phyloP scores from a whole-genome alignment of 1,140 invertebrate genomes.

The Brachionus calyciflorus region DNA sequence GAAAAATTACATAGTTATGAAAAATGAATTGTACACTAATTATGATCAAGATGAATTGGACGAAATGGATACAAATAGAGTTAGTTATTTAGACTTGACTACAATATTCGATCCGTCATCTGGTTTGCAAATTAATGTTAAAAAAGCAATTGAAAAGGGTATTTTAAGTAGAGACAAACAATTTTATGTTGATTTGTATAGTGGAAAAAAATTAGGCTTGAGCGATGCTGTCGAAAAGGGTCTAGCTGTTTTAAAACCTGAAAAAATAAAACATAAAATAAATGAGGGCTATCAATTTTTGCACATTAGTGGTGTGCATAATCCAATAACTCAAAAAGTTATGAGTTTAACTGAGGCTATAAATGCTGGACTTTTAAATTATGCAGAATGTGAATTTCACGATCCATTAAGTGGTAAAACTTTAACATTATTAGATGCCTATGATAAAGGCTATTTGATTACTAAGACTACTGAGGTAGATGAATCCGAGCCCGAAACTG shows the following conservation, averaged over 20 bases:
- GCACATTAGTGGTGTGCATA: conserved; percentile 35
- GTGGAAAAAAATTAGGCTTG: conserved; percentile 65
- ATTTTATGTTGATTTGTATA: conserved; percentile 48
- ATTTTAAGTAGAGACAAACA: neutral
- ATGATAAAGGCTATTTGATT: conserved; percentile 45
- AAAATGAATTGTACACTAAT: conserved; percentile 23
- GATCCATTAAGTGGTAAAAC: conserved; percentile 57
- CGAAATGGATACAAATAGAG: neutral
- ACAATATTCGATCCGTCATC: conserved; percentile 30
- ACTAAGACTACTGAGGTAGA: neutral
- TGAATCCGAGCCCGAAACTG: neutral
- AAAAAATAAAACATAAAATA: conserved; percentile 55
- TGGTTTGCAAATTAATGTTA: neutral
- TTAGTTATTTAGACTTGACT: conserved; percentile 13
- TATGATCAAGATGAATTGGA: conserved; percentile 19
- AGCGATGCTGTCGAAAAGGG: conserved; percentile 81
- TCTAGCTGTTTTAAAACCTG: conserved; percentile 77
- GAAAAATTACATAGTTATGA: conserved; percentile 45
- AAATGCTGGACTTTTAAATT: conserved; percentile 54
- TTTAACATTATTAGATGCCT: conserved; percentile 34
- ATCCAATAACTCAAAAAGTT: conserved; percentile 55
- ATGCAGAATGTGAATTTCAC: conserved; percentile 47
- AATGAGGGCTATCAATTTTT: conserved; percentile 70
- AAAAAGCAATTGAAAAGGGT: conserved; percentile 25
- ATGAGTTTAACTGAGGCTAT: conserved; percentile 57